phyloP scores from a whole-genome alignment of 2,888 invertebrate species.

The Myopa tessellatipennis region DNA sequence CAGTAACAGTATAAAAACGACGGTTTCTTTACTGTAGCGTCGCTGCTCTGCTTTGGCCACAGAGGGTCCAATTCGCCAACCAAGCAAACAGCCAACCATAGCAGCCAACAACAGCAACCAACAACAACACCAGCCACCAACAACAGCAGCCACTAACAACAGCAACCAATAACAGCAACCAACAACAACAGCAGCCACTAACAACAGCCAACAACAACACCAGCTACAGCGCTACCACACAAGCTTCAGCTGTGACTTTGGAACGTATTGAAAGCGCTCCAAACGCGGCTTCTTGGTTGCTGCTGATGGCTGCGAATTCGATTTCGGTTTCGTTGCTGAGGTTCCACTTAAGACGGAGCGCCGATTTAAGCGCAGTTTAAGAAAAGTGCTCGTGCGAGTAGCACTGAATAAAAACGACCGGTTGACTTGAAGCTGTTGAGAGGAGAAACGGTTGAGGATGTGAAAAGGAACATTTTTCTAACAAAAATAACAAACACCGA shows the following conservation, averaged over 20 bases:
- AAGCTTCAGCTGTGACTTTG: not conserved
- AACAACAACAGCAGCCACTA: not conserved
- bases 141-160: not conserved
- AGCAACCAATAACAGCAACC: not conserved
- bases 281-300: slow-evolving; percentile 28
- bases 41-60: not conserved
- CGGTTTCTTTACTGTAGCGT: no score
- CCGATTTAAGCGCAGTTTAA: slow-evolving; percentile 58
- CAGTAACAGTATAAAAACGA: no score
- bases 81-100: not conserved
- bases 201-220: slow-evolving; percentile 2
- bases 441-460: slow-evolving; percentile 46
- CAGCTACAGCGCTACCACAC: not conserved
- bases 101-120: not conserved
- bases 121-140: not conserved
- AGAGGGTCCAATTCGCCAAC: not conserved
- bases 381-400: slow-evolving; percentile 63
- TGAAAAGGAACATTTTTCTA: not conserved
- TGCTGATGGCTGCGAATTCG: slow-evolving; percentile 14
- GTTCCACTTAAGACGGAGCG: slow-evolving; percentile 55
- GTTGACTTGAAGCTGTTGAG: slow-evolving; percentile 32
- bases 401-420: slow-evolving; percentile 51
- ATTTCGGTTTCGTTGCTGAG: slow-evolving; percentile 44
- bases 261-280: slow-evolving; percentile 27
- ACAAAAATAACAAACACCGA: not conserved